Percentiles rank a stretch among this genome's conserved stretches.
These are phyloP conservation scores for Marasmarcha lunaedactyla DNA, from an alignment of 2,888 invertebrate species.

Conservation along the genomic window DNA sequence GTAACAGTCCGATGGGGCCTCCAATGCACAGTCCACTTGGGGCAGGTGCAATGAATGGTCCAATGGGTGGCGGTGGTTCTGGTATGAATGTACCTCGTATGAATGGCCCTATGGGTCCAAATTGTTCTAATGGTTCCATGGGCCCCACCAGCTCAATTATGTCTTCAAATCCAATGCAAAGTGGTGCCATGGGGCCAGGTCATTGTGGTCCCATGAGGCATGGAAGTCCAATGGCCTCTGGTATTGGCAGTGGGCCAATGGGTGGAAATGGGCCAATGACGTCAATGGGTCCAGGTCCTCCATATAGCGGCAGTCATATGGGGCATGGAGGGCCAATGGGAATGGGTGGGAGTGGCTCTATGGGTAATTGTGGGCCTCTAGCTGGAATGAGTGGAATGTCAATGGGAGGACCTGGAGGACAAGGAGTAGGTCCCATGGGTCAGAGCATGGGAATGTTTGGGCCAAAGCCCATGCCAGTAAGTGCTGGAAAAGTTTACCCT, in stretches of 20 bases:
- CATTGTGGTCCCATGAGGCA: slow-evolving; percentile 68
- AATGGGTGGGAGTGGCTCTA: slow-evolving; percentile 60
- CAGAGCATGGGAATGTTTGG: slow-evolving; percentile 75
- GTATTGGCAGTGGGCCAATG: slow-evolving; percentile 71
- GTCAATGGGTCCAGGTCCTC: slow-evolving; percentile 60
- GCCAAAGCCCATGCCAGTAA: slow-evolving; percentile 91
- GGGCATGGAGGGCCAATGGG: slow-evolving; percentile 65
- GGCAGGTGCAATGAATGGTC: slow-evolving; percentile 66
- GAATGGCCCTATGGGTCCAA: slow-evolving; percentile 68
- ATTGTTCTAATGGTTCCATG: slow-evolving; percentile 70
- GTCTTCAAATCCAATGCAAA: slow-evolving; percentile 64
- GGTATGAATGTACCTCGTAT: slow-evolving; percentile 68
- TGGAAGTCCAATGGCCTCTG: slow-evolving; percentile 66
- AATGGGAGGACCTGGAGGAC: slow-evolving; percentile 64
- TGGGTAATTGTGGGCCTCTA: slow-evolving; percentile 61
- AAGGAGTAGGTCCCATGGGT: slow-evolving; percentile 70
- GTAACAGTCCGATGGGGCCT: slow-evolving; percentile 80
- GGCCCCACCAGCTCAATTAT: slow-evolving; percentile 68
- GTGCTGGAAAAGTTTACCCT: slow-evolving; percentile 93
- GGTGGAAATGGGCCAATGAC: slow-evolving; percentile 64
- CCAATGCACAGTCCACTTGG: slow-evolving; percentile 80
- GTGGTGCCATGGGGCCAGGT: slow-evolving; percentile 60
- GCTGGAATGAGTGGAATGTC: slow-evolving; percentile 68
- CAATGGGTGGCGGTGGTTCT: slow-evolving; percentile 72
- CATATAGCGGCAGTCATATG: slow-evolving; percentile 62